Evolutionary conservation across 1,140 invertebrate species (phyloP).

Genomic region (Triops cancriformis): DNA sequence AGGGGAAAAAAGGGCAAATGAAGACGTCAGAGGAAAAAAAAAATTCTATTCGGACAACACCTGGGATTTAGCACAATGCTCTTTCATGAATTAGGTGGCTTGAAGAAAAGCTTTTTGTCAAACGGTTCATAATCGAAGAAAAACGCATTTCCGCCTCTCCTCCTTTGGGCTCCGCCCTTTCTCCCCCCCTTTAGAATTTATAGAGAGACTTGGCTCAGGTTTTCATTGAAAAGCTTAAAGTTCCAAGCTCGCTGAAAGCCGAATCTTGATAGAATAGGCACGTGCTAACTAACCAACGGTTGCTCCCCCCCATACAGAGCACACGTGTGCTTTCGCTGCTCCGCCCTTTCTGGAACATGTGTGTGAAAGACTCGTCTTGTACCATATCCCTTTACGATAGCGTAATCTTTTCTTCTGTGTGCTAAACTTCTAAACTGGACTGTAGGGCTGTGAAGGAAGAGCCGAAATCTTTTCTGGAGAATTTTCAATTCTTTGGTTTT

Average conservation of each 20-base stretch:
- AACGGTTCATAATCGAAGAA: not conserved
- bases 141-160: not conserved
- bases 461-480: no score
- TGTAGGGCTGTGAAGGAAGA: no score
- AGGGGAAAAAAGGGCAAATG: not conserved
- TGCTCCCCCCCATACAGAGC: not conserved
- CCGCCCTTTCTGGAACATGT: not conserved
- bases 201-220: not conserved
- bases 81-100: not conserved
- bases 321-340: not conserved
- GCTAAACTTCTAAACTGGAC: no score
- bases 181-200: not conserved
- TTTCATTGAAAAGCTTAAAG: not conserved
- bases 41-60: not conserved
- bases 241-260: not conserved
- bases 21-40: not conserved
- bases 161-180: not conserved
- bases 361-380: not conserved
- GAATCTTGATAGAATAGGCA: slow-evolving; percentile 1
- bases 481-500: no score
- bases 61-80: not conserved
- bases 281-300: not conserved
- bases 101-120: not conserved
- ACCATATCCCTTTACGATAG: no score
- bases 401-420: no score